Base-by-base conservation (phyloP, 2,797 vertebrate species). In the Cheracebus regulus region DNA sequence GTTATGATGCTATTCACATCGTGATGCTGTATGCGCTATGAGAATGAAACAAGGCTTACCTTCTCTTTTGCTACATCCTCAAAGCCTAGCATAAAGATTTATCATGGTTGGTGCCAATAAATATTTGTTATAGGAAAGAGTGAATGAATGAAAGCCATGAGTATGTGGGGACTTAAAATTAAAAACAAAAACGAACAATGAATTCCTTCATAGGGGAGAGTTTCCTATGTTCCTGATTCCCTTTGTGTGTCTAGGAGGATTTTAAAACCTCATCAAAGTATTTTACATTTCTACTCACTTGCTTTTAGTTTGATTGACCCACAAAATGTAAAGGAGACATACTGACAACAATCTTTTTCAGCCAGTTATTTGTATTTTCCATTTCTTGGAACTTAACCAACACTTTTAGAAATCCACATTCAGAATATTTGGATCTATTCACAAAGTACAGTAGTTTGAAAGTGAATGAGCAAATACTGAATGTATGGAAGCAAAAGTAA, bases 291-390 rank as follows among this genome's bases (percentile, higher is more conserved):
- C 19, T 94, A 52, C 70, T 89, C 33, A 90, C n/a, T 97, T 70
- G 64, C 84, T 98, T 96, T 93, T 82, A 89, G 58, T 58, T 55
- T 80, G 13, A 86, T 90, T 87, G 88, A 57, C 58, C 64, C 67
- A 1, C 1, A 70, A 88, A 64, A 96, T 92, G 93, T 13, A 67
- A 94, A 92, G 2, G 20, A 61, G 50, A 98, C 96, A 90, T 78
- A 95, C 10, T 12, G 84, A 81, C 10, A 64, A 28, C 44, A 13
- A 95, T 89, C 44, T 44, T 85, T 33, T 96, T 89, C 4, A 90
- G 15, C 9, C 44, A 82, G 13, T 92, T 91, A 93, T 81, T 96
- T 41, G 4, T 22, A 20, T 58, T 97, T 50, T 95, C 55, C 58
- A 44, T 30, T 96, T 97, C 67, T 92, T 85, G 55, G 88, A 92